Base-by-base conservation (phyloP, 2,888 invertebrate genomes). In the Coleophora flavipennella region DNA sequence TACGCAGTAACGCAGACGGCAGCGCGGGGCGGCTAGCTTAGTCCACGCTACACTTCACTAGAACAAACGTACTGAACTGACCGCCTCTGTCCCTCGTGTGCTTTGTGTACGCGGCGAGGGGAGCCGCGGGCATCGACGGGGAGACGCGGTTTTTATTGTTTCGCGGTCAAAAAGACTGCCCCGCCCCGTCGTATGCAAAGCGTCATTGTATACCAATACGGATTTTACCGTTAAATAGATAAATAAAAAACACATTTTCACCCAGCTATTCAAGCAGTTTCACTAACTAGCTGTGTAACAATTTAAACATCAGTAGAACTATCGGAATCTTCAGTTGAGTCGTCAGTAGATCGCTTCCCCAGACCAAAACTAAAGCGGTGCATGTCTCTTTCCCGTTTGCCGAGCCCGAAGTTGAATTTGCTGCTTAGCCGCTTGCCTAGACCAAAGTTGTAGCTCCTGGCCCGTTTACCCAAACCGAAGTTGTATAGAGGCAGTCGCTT, bases 321-420 rank as follows among this genome's bases (percentile, higher is more conserved):
- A 39, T 74, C 73, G 48, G 54, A 59, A 33, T 72, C 69, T 26
- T 75, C 76, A n/a, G 57, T 48, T 29, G 62, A 54, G 9, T 62
- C 59, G 11, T 77, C 73, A 14, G 55, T 65, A 1, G 81, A 78
- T 36, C 88, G 65, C 50, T 89, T 88, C 4, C 88, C 88, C 1
- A 88, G 67, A 8, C 88, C 88, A 49, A 88, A 88, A 40, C 76
- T 84, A 62, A 87, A 88, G 29, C 85, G 74, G 43, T 79, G 75
- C 52, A 80, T 57, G 48, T 85, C 75, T 35, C 81, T 58, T 65
- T 87, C 78, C 49, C 88, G 72, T 52, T 87, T 86, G 11, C 89
- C 88, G 13, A 88, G 66, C 13, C 87, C 86, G 57, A 87, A 85
- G 64, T 88, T 85, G 70, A 89, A 86, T 56, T 84, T 68, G 70